These are phyloP conservation scores for Melozone crissalis DNA, from an alignment of 2,113 vertebrate species.

Conservation along the genomic window DNA sequence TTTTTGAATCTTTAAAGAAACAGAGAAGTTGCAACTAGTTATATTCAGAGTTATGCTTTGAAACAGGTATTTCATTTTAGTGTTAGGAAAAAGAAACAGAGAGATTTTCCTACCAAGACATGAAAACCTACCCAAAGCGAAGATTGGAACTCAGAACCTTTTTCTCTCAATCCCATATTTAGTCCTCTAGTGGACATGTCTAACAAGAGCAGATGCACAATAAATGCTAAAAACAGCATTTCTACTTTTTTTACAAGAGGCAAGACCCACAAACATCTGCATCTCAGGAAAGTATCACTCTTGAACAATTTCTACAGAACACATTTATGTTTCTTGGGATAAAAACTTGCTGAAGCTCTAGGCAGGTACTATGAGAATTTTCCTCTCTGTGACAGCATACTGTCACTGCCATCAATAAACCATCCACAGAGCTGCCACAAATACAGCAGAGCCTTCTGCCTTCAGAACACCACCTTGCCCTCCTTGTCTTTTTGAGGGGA, in stretches of 20 bases:
- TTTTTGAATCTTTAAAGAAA: neutral
- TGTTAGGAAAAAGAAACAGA: neutral
- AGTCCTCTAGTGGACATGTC: conserved; percentile 34
- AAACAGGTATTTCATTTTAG: neutral
- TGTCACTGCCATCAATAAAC: neutral
- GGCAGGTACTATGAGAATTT: rapidly evolving
- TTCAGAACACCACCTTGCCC: neutral
- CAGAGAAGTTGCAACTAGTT: neutral
- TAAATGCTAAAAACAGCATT: neutral
- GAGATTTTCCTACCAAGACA: neutral
- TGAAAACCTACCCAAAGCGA: neutral
- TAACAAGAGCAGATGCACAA: neutral
- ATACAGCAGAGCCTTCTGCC: neutral
- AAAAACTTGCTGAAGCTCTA: neutral
- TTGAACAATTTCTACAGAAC: neutral
- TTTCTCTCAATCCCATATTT: neutral
- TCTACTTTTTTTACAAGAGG: neutral
- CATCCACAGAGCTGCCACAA: neutral
- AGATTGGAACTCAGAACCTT: neutral
- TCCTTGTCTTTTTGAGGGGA: neutral
- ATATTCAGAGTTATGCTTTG: neutral
- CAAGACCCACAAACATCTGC: neutral
- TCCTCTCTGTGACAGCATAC: neutral
- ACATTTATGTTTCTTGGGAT: neutral
- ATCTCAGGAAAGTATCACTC: neutral